phyloP scores from a whole-genome alignment of 2,888 invertebrate genomes.

The Tyria jacobaeae region DNA sequence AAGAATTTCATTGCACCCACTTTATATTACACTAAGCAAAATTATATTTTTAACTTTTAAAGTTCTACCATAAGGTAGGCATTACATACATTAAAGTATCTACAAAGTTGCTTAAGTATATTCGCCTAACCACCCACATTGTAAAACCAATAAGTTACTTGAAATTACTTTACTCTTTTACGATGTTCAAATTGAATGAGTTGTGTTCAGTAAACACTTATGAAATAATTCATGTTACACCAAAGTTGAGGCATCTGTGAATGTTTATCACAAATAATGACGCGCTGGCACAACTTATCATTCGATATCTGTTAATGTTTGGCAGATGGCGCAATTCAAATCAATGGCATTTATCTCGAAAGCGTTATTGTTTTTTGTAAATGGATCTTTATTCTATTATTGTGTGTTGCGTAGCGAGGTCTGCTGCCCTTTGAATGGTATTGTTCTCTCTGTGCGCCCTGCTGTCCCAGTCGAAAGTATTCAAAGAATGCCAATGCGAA shows the following conservation, averaged over 20 bases:
- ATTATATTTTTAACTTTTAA: no score
- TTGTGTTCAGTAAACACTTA: conserved; percentile 62
- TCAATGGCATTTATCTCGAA: conserved; percentile 56
- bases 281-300: conserved; percentile 70
- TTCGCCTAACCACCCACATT: conserved; percentile 55
- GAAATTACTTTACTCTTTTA: conserved; percentile 46
- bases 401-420: conserved; percentile 24
- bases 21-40: no score
- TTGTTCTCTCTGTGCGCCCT: conserved; percentile 74
- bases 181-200: conserved; percentile 57
- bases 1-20: no score
- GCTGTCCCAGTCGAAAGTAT: conserved; percentile 77
- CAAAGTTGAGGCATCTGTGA: conserved; percentile 69
- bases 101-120: conserved; percentile 33
- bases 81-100: neutral
- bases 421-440: conserved; percentile 66
- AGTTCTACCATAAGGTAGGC: neutral
- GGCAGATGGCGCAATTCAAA: conserved; percentile 69
- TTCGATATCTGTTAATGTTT: conserved; percentile 70
- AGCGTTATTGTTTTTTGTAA: conserved; percentile 54
- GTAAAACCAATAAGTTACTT: conserved; percentile 36
- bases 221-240: conserved; percentile 63
- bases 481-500: conserved; percentile 84
- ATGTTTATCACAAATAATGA: conserved; percentile 79
- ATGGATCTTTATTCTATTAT: conserved; percentile 40